Evolutionary conservation across 2,113 vertebrate genomes (phyloP), one percentile per base, ranked within the genome.

Genomic region (Fregata magnificens): DNA sequence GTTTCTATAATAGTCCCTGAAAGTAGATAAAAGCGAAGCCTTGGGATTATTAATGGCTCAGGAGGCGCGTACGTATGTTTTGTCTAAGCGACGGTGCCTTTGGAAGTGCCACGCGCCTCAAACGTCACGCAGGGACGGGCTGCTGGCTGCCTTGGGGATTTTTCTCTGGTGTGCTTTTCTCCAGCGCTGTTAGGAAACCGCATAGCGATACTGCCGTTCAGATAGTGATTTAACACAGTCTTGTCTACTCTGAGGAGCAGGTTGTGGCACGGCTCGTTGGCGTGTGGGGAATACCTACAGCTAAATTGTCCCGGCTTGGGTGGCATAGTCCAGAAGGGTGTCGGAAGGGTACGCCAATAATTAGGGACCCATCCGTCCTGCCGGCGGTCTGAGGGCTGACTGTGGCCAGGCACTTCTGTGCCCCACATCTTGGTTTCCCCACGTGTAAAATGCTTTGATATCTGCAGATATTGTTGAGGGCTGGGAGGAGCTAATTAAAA

Each of bases 251-350:
- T 8, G 71, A 59, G 85, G 85, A 59, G 56, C 49, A 13, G 59
- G 17, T 20, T 16, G 42, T 38, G 52, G 44, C 34, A 2, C 0
- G 1, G 42, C 31, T 38, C 21, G 31, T 34, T 62, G 47, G 36
- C 3, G 1, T 58, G 36, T 4, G 4, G 65, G 61, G 80, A 62
- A 10, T 31, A 10, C 24, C 34, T 47, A 13, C 9, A 20, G 45
- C 26, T 52, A 2, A 47, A 5, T n/a, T 14, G 2, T 4, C 2
- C 28, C 1, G 5, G 16, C 17, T n/a, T 24, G 45, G 45, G 3
- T 42, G 58, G 13, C 5, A 1, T n/a, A 9, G 52, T 20, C 32
- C 36, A 18, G 59, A 36, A 62, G 24, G 9, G 16, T 20, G 6
- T 77, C 4, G 5, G 28, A 61, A 71, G 59, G 32, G 14, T 28